These are phyloP conservation scores for Aurelia sp. DNA, from an alignment of 30 jellyfish, hydroid and myxozoan species.

Conservation along the genomic window DNA sequence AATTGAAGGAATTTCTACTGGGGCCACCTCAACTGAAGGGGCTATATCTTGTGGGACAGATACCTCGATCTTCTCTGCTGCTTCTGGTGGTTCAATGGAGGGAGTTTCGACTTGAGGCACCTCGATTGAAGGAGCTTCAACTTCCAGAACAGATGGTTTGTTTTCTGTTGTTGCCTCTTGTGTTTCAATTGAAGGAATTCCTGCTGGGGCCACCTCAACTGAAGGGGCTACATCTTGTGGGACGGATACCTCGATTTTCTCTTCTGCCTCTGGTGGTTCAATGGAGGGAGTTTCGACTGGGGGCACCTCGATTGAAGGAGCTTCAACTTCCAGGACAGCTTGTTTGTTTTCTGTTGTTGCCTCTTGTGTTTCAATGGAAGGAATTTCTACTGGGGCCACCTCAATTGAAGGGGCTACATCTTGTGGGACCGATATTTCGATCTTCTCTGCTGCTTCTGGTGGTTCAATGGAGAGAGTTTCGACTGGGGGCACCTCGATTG, in stretches of 20 bases:
- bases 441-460: background rate
- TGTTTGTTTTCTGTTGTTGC: background rate
- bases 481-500: slow-evolving; percentile 7
- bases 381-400: background rate
- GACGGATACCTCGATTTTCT: background rate
- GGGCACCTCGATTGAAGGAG: background rate
- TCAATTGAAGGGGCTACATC: background rate
- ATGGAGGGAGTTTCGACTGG: too few relatives aligned
- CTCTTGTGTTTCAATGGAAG: background rate
- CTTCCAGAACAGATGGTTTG: background rate
- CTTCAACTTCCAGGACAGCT: background rate
- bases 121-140: slow-evolving; percentile 12
- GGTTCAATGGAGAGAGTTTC: background rate
- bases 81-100: background rate
- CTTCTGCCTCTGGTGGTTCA: background rate
- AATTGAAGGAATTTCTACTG: background rate
- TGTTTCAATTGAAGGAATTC: background rate
- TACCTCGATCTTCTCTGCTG: background rate
- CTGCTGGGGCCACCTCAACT: background rate
- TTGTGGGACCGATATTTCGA: background rate
- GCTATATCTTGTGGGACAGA: background rate
- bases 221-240: slow-evolving; percentile 3
- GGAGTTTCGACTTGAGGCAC: slow-evolving; percentile 17
- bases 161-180: background rate
- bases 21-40: background rate